phyloP scores from a whole-genome alignment of 2,797 vertebrate species.

The Melanogrammus aeglefinus region DNA sequence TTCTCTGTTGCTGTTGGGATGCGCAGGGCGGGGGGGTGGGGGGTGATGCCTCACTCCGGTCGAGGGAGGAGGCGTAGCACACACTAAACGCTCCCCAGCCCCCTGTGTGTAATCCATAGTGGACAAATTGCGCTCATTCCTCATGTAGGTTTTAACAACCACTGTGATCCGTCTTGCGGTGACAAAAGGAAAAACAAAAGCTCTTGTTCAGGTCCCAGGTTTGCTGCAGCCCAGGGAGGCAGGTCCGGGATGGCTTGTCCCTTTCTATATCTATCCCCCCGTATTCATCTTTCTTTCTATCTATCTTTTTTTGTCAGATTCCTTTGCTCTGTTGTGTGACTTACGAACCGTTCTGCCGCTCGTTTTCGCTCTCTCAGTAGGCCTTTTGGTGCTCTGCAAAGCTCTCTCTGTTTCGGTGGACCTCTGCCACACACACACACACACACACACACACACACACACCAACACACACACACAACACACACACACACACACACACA shows the following conservation, averaged over 20 bases:
- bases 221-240: conserved; percentile 28
- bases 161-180: conserved; percentile 47
- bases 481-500: background rate
- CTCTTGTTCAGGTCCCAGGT: conserved; percentile 17
- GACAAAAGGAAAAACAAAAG: conserved; percentile 22
- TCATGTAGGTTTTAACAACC: conserved; percentile 40
- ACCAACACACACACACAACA: conserved; percentile 13
- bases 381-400: background rate
- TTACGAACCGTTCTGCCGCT: background rate
- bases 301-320: background rate
- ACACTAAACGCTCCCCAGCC: conserved; percentile 26
- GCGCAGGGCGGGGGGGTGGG: conserved; percentile 36
- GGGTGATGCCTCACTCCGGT: conserved; percentile 17
- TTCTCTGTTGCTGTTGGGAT: conserved; percentile 36
- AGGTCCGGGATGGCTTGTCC: conserved; percentile 2
- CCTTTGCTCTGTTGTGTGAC: background rate
- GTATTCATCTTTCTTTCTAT: background rate
- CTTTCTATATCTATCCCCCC: background rate
- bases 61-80: conserved; percentile 14
- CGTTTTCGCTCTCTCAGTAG: conserved; percentile 5
- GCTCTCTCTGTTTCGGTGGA: background rate
- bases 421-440: conserved; percentile 2
- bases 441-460: conserved; percentile 10
- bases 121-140: conserved; percentile 46
- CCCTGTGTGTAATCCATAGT: conserved; percentile 36